Evolutionary conservation across 2,888 invertebrate species (phyloP), one percentile per base, ranked within the genome.

Genomic region (Patella ulyssiponensis): DNA sequence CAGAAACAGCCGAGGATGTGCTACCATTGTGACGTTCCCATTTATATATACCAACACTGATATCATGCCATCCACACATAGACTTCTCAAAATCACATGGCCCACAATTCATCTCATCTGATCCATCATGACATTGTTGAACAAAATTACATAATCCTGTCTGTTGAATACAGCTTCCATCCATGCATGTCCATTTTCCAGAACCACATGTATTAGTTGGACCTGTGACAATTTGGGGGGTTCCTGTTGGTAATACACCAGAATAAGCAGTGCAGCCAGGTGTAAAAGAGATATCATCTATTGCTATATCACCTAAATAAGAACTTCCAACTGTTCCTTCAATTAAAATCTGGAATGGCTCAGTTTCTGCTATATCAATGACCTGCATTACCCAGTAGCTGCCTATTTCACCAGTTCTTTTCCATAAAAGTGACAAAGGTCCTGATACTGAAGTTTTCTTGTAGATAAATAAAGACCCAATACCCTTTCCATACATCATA

Each of bases 251-350:
- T 17, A 87, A 75, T 14, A 76, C 23, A 20, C 86, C 87, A 23
- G 77, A 79, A 76, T 78, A 86, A 23, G 81, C 71, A 4, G 82
- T 72, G 81, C 91, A 91, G 9, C 78, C 81, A 20, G 85, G 84
- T 5, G 88, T 87, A 77, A 90, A 88, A 11, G 86, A 82, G 14
- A 89, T 81, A 81, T 91, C 90, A 83, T 91, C 90, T 74, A 91
- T 84, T n/a, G 88, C 90, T 74, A 90, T 89, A 71, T 88, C 87
- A 69, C 87, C 85, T 52, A 81, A 78, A 73, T 78, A 81, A 71
- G 84, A 81, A n/a, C 80, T 76, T 12, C 89, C 88, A 27, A 87
- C 86, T 14, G 80, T 83, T 64, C 84, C 89, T 73, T 90, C 89
- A 74, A 91, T 84, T 7, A 90, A 83, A 9, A 90, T 81, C 79